Conservation (phyloP, 2,113 vertebrate genomes). For the Myanophis thanlyinensis region DNA sequence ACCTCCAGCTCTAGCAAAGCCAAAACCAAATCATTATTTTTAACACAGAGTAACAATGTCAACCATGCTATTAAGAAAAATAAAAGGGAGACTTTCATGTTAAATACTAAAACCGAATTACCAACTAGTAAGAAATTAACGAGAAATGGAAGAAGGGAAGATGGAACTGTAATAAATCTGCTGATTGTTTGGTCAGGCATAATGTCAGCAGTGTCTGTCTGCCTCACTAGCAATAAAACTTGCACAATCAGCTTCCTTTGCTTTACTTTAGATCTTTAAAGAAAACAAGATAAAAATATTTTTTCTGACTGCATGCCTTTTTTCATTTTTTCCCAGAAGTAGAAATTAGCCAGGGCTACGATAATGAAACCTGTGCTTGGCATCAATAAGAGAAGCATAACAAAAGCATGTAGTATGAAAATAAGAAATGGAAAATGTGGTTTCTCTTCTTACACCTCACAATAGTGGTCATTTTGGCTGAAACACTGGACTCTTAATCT, state of each 20-base stretch:
- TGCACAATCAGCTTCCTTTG: neutral
- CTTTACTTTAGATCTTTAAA: neutral
- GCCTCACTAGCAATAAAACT: neutral
- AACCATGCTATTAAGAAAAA: neutral
- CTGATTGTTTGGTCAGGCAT: neutral
- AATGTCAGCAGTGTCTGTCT: neutral
- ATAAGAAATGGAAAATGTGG: neutral
- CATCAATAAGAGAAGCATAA: neutral
- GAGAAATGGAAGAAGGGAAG: neutral
- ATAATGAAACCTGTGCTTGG: neutral
- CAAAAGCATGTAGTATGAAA: accelerated
- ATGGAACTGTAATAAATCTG: slow-evolving; percentile 13
- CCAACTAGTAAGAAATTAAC: neutral
- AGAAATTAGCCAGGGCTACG: neutral
- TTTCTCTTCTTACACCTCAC: neutral
- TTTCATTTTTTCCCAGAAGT: neutral
- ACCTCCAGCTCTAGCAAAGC: neutral
- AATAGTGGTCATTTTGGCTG: neutral
- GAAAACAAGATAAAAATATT: neutral
- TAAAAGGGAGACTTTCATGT: neutral
- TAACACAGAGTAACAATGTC: neutral
- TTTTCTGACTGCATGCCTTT: neutral
- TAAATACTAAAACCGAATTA: neutral
- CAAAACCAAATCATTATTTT: neutral
- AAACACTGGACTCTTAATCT: neutral